phyloP scores from a whole-genome alignment of 2,113 vertebrate species.

The Sinosuthora webbiana region DNA sequence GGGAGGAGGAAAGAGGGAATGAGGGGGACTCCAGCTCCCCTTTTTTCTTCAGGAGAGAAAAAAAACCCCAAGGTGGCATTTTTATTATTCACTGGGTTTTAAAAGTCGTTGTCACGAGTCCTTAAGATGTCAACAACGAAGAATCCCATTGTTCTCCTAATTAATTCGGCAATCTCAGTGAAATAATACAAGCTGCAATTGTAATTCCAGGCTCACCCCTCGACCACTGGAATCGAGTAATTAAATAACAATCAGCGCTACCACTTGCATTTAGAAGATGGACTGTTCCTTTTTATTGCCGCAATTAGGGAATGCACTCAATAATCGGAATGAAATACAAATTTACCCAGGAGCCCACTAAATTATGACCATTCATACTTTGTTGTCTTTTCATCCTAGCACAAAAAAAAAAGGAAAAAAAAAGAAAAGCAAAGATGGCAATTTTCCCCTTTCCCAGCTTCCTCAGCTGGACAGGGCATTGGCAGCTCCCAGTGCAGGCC shows the following conservation, averaged over 20 bases:
- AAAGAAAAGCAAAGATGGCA: neutral
- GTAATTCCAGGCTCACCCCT: constrained; percentile 74
- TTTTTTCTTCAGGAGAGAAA: neutral
- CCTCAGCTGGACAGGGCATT: neutral
- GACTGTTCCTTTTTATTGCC: constrained; percentile 74
- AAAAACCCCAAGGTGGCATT: neutral
- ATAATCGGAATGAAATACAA: constrained; percentile 76
- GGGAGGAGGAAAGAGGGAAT: neutral
- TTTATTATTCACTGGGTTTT: neutral
- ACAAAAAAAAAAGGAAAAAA: neutral
- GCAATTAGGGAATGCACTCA: constrained; percentile 74
- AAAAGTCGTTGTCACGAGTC: constrained; percentile 54
- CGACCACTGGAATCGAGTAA: constrained; percentile 76
- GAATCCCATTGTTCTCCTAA: constrained; percentile 70
- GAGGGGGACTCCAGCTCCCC: neutral
- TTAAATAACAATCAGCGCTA: constrained; percentile 77
- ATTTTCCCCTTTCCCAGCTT: neutral
- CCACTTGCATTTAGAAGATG: constrained; percentile 67
- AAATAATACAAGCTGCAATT: constrained; percentile 72
- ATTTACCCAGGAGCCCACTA: constrained; percentile 73
- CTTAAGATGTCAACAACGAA: constrained; percentile 68
- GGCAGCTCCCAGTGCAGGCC: neutral
- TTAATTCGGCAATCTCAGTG: constrained; percentile 71
- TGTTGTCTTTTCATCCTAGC: constrained; percentile 50
- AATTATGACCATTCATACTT: constrained; percentile 71